These are phyloP conservation scores for Steinernema khuongi DNA, from an alignment of 1,140 invertebrate genomes.

Conservation along the genomic window DNA sequence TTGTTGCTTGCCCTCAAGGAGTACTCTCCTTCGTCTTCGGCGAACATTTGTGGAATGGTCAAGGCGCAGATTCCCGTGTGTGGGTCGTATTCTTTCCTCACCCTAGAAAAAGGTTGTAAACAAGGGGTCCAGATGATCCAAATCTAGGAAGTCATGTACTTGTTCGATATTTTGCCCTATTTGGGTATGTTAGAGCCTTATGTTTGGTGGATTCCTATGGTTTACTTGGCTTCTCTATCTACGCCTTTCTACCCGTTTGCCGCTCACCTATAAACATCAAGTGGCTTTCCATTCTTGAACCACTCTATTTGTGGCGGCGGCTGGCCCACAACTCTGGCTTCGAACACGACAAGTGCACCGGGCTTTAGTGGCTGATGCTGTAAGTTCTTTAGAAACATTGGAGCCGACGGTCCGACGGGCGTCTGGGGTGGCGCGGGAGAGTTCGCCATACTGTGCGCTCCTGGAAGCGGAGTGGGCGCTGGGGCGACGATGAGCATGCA, in stretches of 20 bases:
- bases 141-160: too few relatives aligned
- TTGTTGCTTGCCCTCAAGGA: slow-evolving; percentile 80
- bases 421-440: slow-evolving; percentile 55
- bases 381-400: slow-evolving; percentile 55
- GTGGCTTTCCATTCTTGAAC: slow-evolving; percentile 85
- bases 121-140: too few relatives aligned
- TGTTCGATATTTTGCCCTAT: too few relatives aligned
- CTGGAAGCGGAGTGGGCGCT: slow-evolving; percentile 55
- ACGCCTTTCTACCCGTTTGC: slow-evolving; percentile 49
- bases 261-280: slow-evolving; percentile 67
- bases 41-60: slow-evolving; percentile 52
- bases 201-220: too few relatives aligned
- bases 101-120: slow-evolving; percentile 36
- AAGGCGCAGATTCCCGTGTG: slow-evolving; percentile 50
- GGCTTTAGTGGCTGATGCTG: slow-evolving; percentile 51
- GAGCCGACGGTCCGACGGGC: slow-evolving; percentile 52
- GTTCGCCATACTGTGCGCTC: slow-evolving; percentile 46
- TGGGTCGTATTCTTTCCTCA: slow-evolving; percentile 63
- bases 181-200: too few relatives aligned
- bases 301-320: slow-evolving; percentile 67
- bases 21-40: slow-evolving; percentile 64
- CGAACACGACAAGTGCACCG: slow-evolving; percentile 42
- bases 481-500: slow-evolving; percentile 58
- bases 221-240: slow-evolving; percentile 5
- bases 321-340: slow-evolving; percentile 50